Evolutionary conservation across 2,113 vertebrate species (phyloP).

Genomic region (Mellivora capensis): DNA sequence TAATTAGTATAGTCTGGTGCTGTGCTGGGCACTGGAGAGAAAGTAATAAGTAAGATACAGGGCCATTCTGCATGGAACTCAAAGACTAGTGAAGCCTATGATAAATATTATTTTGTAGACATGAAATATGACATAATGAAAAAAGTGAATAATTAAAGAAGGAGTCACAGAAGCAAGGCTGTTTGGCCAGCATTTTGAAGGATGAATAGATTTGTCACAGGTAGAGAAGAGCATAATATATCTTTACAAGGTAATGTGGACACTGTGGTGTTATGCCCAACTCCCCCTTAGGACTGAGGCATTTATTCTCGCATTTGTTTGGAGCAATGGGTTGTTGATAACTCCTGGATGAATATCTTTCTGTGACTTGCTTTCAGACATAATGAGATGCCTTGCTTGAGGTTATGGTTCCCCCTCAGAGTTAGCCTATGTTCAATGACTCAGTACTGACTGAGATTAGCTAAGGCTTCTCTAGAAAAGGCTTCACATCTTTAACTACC

Average conservation of each 20-base stretch:
- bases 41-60: not conserved
- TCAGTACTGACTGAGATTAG: not conserved
- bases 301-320: not conserved
- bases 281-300: not conserved
- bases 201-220: not conserved
- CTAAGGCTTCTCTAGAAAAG: not conserved
- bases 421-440: not conserved
- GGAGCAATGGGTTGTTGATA: not conserved
- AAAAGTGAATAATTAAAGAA: not conserved
- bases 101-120: not conserved
- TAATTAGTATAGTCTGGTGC: not conserved
- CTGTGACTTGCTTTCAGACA: not conserved
- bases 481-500: not conserved
- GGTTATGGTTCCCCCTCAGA: not conserved
- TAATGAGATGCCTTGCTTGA: not conserved
- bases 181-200: not conserved
- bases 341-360: not conserved
- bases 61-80: not conserved
- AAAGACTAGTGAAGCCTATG: not conserved
- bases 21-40: not conserved
- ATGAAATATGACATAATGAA: not conserved
- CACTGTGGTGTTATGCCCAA: fast-evolving
- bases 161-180: not conserved
- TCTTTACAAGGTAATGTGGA: not conserved
- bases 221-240: not conserved